Evolutionary conservation across 2,113 vertebrate genomes (phyloP).

Genomic region (Phoenicopterus ruber): DNA sequence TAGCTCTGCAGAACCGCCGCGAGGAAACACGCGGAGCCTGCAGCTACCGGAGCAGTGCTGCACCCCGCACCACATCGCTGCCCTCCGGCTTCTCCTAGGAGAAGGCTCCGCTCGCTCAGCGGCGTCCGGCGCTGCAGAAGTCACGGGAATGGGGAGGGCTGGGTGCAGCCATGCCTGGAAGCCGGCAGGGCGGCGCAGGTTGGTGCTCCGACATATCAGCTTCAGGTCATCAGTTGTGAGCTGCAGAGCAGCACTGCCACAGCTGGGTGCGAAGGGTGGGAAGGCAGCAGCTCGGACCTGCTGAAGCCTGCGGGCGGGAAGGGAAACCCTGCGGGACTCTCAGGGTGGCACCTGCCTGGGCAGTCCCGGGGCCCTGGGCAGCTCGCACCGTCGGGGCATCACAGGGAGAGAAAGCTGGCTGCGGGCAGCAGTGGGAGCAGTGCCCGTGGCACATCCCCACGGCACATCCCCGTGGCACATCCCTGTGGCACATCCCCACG

Average conservation of each 20-base stretch:
- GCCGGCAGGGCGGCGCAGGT: neutral
- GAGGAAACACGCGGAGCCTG: neutral
- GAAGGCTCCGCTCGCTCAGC: neutral
- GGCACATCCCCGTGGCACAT: neutral
- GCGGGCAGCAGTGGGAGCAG: neutral
- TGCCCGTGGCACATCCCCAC: fast-evolving
- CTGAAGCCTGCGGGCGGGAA: neutral
- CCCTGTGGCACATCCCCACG: neutral
- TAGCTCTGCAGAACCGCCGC: neutral
- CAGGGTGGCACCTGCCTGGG: fast-evolving
- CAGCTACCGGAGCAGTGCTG: fast-evolving
- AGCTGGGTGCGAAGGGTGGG: too few relatives aligned
- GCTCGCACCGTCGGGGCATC: fast-evolving
- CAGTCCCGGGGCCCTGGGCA: too few relatives aligned
- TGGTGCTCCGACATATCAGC: neutral
- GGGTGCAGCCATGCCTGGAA: neutral
- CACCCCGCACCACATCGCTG: neutral
- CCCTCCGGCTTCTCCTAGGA: neutral
- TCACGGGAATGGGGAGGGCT: fast-evolving
- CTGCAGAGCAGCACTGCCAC: neutral
- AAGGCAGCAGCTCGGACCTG: neutral
- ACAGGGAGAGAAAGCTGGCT: too few relatives aligned
- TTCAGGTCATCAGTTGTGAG: fast-evolving
- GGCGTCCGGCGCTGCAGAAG: fast-evolving
- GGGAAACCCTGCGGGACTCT: neutral